These are phyloP conservation scores for Euclidia mi DNA, from an alignment of 2,888 invertebrate genomes.

Conservation along the genomic window DNA sequence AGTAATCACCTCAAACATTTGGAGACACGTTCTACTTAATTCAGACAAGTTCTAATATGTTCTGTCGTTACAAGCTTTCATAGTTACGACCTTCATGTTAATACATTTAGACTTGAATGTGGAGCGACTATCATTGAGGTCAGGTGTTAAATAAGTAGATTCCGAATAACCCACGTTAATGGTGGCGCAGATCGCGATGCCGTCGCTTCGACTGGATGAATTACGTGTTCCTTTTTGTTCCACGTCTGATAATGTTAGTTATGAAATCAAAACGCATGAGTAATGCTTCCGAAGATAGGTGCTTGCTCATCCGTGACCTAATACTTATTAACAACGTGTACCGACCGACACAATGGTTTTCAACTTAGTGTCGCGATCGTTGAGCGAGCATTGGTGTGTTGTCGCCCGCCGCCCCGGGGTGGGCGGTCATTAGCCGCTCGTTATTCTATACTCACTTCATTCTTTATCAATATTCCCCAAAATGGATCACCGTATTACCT, in stretches of 20 bases:
- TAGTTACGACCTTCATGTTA: conserved; percentile 52
- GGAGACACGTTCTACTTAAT: conserved; percentile 66
- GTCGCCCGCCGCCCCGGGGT: too few species aligned
- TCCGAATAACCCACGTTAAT: conserved; percentile 41
- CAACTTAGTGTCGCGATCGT: not conserved
- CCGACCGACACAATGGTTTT: not conserved
- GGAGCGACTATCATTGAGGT: conserved; percentile 51
- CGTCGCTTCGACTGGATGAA: too few species aligned
- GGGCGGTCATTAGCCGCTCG: too few species aligned
- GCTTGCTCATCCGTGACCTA: not conserved
- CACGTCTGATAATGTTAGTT: conserved; percentile 16
- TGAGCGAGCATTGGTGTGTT: conserved; percentile 1
- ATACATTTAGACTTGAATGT: conserved; percentile 44
- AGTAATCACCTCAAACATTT: conserved; percentile 65
- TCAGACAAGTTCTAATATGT: conserved; percentile 67
- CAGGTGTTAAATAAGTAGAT: conserved; percentile 45
- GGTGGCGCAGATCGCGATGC: conserved; percentile 5
- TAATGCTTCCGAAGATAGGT: not conserved
- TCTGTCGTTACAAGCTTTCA: conserved; percentile 58
- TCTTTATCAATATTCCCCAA: too few species aligned
- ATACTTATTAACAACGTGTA: not conserved
- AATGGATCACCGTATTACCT: too few species aligned
- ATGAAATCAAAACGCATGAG: conserved; percentile 9
- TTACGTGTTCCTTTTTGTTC: too few species aligned
- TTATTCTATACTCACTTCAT: too few species aligned